Evolutionary conservation across 2,888 invertebrate species (phyloP).

Genomic region (Leistus spinibarbis): DNA sequence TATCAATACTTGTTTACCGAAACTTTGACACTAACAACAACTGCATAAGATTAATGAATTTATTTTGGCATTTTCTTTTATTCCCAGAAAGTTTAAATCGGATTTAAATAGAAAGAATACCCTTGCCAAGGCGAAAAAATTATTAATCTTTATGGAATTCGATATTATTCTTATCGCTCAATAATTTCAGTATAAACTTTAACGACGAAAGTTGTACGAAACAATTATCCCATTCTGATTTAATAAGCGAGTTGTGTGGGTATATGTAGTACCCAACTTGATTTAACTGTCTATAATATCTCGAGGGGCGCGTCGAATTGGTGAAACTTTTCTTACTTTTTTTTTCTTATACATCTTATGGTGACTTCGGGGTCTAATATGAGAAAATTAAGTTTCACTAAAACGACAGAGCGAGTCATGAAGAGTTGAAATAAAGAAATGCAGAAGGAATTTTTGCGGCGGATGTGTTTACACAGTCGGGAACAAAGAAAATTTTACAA

Average conservation of each 20-base stretch:
- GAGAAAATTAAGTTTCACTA: constrained; percentile 52
- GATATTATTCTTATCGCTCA: constrained; percentile 18
- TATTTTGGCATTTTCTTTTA: too few relatives aligned
- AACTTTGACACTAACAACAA: too few relatives aligned
- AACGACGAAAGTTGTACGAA: constrained; percentile 46
- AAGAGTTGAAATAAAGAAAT: constrained; percentile 38
- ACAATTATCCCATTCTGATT: constrained; percentile 49
- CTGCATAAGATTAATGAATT: too few relatives aligned
- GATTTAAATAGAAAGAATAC: not conserved
- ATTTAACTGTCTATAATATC: constrained; percentile 50
- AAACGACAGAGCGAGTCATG: constrained; percentile 46
- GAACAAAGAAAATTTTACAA: constrained; percentile 32
- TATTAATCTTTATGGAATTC: constrained; percentile 7
- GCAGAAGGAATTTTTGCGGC: constrained; percentile 11
- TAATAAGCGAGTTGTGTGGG: constrained; percentile 45
- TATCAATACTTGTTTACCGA: too few relatives aligned
- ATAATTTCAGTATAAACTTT: constrained; percentile 10
- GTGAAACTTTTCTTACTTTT: constrained; percentile 40
- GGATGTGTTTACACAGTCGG: constrained; percentile 27
- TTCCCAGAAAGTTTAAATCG: not conserved
- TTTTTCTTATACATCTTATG: constrained; percentile 1
- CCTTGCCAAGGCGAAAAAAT: not conserved
- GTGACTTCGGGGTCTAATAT: constrained; percentile 48
- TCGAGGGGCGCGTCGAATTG: constrained; percentile 44
- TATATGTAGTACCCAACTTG: constrained; percentile 42